phyloP scores from a whole-genome alignment of 1,140 invertebrate genomes.

The Copidosoma floridanum region DNA sequence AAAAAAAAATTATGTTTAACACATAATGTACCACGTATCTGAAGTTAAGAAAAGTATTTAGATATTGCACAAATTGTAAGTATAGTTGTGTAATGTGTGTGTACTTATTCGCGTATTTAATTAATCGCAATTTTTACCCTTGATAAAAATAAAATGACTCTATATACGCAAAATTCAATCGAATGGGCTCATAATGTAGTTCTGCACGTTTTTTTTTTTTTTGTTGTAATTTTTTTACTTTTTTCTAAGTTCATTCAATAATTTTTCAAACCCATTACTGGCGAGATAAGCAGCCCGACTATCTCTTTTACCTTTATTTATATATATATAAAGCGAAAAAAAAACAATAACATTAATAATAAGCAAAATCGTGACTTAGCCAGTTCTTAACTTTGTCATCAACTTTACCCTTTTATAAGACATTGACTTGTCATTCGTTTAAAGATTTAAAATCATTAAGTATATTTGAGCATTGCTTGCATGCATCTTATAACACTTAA shows the following conservation, averaged over 20 bases:
- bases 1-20: too few species aligned
- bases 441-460: conserved; percentile 16
- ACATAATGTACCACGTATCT: too few species aligned
- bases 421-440: conserved; percentile 2
- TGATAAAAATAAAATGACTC: conserved; percentile 46
- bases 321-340: conserved; percentile 43
- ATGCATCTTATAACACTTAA: conserved; percentile 7
- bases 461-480: conserved; percentile 17
- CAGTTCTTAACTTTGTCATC: conserved; percentile 13
- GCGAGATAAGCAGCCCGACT: conserved; percentile 28
- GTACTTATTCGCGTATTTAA: too few species aligned
- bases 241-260: too few species aligned
- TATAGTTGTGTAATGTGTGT: conserved; percentile 8
- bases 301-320: conserved; percentile 32
- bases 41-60: too few species aligned
- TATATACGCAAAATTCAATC: conserved; percentile 43
- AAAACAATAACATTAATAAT: conserved; percentile 42
- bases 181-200: conserved; percentile 38
- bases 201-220: conserved; percentile 28
- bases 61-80: too few species aligned
- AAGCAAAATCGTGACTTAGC: conserved; percentile 35
- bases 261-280: conserved; percentile 14
- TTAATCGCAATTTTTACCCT: conserved; percentile 30
- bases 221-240: conserved; percentile 7
- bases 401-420: neutral